Evolutionary conservation across 2,113 vertebrate genomes (phyloP).

Genomic region (Cheilinus undulatus): DNA sequence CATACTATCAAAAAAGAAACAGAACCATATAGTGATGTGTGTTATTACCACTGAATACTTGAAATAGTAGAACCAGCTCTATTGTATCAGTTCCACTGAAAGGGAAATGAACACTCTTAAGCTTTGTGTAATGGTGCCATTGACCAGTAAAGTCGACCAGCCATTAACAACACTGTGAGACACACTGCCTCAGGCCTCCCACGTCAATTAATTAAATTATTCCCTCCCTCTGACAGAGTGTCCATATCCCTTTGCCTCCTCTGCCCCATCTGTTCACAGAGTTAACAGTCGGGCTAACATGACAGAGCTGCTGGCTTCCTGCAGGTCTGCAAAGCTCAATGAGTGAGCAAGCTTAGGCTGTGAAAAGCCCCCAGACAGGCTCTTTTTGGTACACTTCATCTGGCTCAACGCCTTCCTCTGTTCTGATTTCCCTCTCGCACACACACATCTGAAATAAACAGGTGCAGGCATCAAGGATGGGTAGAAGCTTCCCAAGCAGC

Average conservation of each 20-base stretch:
- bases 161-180: neutral
- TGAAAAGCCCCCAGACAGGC: constrained; percentile 35
- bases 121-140: neutral
- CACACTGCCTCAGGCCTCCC: neutral
- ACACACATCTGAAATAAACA: neutral
- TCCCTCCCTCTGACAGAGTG: neutral
- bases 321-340: constrained; percentile 19
- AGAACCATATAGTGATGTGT: too few relatives aligned
- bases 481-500: constrained; percentile 8
- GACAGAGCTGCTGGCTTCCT: neutral
- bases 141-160: neutral
- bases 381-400: constrained; percentile 28
- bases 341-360: neutral
- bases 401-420: constrained; percentile 43
- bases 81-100: neutral
- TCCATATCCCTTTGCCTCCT: constrained; percentile 3
- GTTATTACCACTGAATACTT: neutral
- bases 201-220: neutral
- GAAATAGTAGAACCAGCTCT: neutral
- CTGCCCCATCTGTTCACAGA: neutral
- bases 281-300: neutral
- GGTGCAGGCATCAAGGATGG: neutral
- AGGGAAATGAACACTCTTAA: neutral
- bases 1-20: too few relatives aligned
- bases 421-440: constrained; percentile 21